Conservation (phyloP, 1,140 invertebrate genomes). For the Bombus difficillimus region DNA sequence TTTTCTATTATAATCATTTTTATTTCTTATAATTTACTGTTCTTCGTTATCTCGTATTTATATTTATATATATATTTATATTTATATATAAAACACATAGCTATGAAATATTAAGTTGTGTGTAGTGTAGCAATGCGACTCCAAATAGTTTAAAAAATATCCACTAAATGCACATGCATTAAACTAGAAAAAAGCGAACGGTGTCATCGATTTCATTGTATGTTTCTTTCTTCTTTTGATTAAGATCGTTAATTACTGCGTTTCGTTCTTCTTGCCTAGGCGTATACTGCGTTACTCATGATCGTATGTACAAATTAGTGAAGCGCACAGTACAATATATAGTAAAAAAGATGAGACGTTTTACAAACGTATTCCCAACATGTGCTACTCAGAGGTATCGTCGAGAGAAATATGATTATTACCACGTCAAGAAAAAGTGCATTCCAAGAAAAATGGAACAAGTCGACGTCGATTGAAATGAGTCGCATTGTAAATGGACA, state of each 20-base stretch:
- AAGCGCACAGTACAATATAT: conserved; percentile 49
- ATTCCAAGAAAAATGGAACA: conserved; percentile 34
- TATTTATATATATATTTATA: conserved; percentile 72
- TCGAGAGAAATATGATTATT: conserved; percentile 3
- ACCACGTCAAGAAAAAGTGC: conserved; percentile 18
- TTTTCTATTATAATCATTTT: conserved; percentile 75
- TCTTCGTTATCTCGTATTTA: conserved; percentile 65
- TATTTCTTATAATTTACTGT: conserved; percentile 74
- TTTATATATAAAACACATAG: conserved; percentile 74
- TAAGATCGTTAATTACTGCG: conserved; percentile 42
- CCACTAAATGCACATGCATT: conserved; percentile 65
- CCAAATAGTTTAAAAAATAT: conserved; percentile 60
- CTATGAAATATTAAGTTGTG: conserved; percentile 68
- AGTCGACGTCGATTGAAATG: conserved; percentile 29
- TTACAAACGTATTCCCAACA: conserved; percentile 19
- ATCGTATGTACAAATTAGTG: conserved; percentile 60
- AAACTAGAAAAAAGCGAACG: conserved; percentile 60
- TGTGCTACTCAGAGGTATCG: conserved; percentile 19
- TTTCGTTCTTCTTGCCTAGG: conserved; percentile 20
- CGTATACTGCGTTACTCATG: conserved; percentile 44
- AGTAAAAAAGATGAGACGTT: conserved; percentile 46
- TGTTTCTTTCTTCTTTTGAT: conserved; percentile 52
- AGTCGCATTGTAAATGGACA: conserved; percentile 57
- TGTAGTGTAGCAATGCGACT: conserved; percentile 69
- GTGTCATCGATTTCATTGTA: conserved; percentile 28